phyloP scores from a whole-genome alignment of 92 coral and sea anemone genomes.

The Montipora capitata region DNA sequence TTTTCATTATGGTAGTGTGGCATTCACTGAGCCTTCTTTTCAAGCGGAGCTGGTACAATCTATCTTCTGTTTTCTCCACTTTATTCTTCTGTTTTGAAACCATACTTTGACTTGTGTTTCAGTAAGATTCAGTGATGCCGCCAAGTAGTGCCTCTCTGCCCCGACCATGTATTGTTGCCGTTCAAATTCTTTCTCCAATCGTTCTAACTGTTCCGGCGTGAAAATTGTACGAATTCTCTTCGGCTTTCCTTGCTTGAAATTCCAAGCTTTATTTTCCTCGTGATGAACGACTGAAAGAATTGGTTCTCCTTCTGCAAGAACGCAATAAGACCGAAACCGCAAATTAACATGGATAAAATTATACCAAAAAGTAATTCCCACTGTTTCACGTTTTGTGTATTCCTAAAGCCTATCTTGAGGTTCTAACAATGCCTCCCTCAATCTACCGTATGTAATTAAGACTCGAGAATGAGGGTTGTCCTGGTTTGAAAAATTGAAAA shows the following conservation, averaged over 20 bases:
- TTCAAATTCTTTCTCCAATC: constrained; percentile 96
- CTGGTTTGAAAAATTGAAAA: constrained; percentile 36
- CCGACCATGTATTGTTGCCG: constrained; percentile 99
- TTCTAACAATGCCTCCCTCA: not conserved
- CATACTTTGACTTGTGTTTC: constrained; percentile 99
- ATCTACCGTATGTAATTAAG: constrained; percentile 4
- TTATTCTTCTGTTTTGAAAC: constrained; percentile 98
- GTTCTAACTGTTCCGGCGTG: constrained; percentile 97
- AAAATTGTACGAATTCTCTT: constrained; percentile 98
- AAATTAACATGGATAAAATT: constrained; percentile 4
- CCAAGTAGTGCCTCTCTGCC: constrained; percentile 94
- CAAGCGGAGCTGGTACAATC: constrained; percentile 76
- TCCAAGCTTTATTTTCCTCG: constrained; percentile 91
- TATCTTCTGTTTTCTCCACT: constrained; percentile 97
- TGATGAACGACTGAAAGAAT: constrained; percentile 77
- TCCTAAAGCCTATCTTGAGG: constrained; percentile 7
- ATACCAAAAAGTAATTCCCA: not conserved
- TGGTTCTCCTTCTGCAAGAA: constrained; percentile 75
- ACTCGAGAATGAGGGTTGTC: constrained; percentile 37
- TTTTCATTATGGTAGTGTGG: not conserved
- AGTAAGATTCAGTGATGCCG: constrained; percentile 95
- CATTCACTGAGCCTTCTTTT: not conserved
- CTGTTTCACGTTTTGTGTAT: constrained; percentile 5
- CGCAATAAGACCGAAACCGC: constrained; percentile 10
- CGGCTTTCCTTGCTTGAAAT: constrained; percentile 97